Base-by-base conservation (phyloP, 2,888 invertebrate species). In the Nomada ruficornis region DNA sequence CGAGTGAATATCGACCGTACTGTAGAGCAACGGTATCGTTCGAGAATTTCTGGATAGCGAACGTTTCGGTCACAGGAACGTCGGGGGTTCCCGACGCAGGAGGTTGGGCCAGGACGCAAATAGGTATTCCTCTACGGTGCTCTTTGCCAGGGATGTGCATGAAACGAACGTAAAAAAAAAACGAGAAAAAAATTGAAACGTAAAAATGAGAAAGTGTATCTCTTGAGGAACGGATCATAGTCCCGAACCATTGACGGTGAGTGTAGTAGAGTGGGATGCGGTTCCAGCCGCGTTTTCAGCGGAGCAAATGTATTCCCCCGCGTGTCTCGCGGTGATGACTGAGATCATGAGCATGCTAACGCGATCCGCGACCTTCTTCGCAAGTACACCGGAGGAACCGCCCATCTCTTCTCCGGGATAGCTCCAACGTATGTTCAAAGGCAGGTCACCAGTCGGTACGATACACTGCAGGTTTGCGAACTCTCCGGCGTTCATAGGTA, bases 391-490 rank as follows among this genome's bases (percentile, higher is more conserved):
- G 74, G 93, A 93, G 71, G 93, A 91, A 86, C 93, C 92, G 84
- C 94, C 94, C 90, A 94, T 92, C 87, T 93, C 91, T 82, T 91
- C 90, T 88, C 93, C 92, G 76, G 94, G 93, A 88, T 93, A 96
- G 79, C 95, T 96, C 97, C 97, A 97, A 84, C 95, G 95, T 90
- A 97, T 96, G 89, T 95, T 96, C 90, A 97, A 94, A 75, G 97
- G 97, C 88, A 96, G 94, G 93, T 97, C 97, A 84, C 97, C 96
- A 90, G 95, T 95, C 65, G 96, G 95, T 57, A 95, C 94, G 76
- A 94, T 95, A 93, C 96, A 96, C 81, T 95, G 94, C 26, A 95
- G 94, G 85, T 95, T 95, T 60, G 95, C 94, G 75, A 95, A 95
- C 91, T 97, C 96, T 74, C 96, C 97, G 83, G 96, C 94, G 88